Evolutionary conservation across 2,113 vertebrate genomes (phyloP).

Genomic region (Cacatua alba): DNA sequence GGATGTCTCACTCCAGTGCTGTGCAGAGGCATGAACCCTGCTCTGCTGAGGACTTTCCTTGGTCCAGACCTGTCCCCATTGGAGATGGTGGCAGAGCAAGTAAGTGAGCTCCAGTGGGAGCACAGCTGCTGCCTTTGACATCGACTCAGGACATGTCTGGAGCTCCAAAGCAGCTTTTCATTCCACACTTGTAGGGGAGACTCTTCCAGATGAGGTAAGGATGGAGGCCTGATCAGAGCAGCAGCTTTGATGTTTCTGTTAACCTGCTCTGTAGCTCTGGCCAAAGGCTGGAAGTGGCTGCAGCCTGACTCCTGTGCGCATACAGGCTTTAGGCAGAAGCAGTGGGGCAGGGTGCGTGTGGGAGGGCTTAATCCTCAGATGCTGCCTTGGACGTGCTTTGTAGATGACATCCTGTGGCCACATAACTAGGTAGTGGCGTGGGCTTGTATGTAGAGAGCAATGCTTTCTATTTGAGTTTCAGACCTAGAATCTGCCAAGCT

Average conservation of each 20-base stretch:
- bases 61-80: background rate
- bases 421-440: background rate
- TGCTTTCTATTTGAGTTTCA: background rate
- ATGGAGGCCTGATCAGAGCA: background rate
- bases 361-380: background rate
- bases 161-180: background rate
- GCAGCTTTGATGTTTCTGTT: background rate
- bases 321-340: background rate
- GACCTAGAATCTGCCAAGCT: background rate
- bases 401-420: background rate
- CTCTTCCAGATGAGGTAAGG: background rate
- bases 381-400: background rate
- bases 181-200: background rate
- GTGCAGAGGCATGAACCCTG: background rate
- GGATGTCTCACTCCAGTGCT: background rate
- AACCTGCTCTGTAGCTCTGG: background rate
- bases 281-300: background rate
- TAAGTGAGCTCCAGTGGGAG: background rate
- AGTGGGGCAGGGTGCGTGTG: background rate
- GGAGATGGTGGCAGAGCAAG: background rate
- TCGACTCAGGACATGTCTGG: background rate
- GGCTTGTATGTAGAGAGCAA: background rate
- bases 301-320: background rate
- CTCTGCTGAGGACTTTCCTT: background rate
- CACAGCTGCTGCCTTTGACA: background rate